Evolutionary conservation across 2,797 vertebrate species (phyloP), one percentile per base, ranked within the genome.

Genomic region (Notamacropus eugenii): DNA sequence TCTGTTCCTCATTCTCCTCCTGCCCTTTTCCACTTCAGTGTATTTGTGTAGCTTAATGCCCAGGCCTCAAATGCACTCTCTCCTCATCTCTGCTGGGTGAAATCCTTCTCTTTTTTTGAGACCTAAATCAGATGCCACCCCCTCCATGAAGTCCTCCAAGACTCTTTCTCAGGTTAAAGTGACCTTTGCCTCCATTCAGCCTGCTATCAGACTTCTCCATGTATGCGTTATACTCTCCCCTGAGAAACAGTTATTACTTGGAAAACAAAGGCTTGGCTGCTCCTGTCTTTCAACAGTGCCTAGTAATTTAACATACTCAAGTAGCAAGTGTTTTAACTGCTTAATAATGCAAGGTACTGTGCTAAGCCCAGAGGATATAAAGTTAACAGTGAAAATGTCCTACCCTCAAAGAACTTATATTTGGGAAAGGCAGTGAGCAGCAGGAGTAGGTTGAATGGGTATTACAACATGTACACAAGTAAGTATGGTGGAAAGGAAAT

Each of bases 1-100:
- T 96, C 96, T 96, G 92, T 58, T 96, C 97, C 82, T 97, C 97
- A 96, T 94, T 46, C 94, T 90, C 40, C 1, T 87, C 40, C 22
- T 87, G 40, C 74, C 74, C 74, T 87, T 87, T 87, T 46, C 74
- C 40, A 87, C 40, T 87, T 87, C 40, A 50, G 40, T 50, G 74
- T 27, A 87, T 87, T 50, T 87, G 74, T 27, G 40, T 40, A 87
- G 74, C 22, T 27, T 87, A 40, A 9, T 46, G 19, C 74, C 40
- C 40, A 87, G 22, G n/a, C n/a, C 40, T 87, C 74, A 24, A 46
- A 50, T 27, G 24, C 3, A 1, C 74, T 82, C 19, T 87, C 40
- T 87, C 74, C 74, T 87, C 40, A 12, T 50, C 22, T 87, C 74
- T 50, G 8, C 10, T 46, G 9, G 8, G 40, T 87, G 74, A 87